These are phyloP conservation scores for Aplocera efformata DNA, from an alignment of 2,888 invertebrate genomes.

Conservation along the genomic window DNA sequence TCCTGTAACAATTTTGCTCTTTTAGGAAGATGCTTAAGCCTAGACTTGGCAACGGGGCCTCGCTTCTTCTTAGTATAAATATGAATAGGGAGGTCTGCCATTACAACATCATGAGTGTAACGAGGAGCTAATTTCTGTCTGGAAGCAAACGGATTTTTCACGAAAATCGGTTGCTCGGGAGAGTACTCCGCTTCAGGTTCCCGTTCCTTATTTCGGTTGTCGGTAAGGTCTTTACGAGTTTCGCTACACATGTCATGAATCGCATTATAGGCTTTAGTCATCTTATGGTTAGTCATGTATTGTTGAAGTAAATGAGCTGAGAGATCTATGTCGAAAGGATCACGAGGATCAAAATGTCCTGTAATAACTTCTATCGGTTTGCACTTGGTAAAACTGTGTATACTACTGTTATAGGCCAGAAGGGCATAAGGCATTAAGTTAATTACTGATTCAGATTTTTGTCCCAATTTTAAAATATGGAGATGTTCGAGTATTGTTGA, in stretches of 20 bases:
- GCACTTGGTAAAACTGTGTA: conserved; percentile 5
- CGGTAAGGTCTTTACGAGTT: not conserved
- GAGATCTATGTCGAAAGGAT: not conserved
- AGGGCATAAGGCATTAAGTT: conserved; percentile 10
- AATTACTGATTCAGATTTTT: conserved; percentile 1
- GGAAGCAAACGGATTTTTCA: too few relatives aligned
- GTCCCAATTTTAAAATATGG: conserved; percentile 3
- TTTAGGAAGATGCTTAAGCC: not conserved
- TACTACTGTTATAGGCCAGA: conserved; percentile 8
- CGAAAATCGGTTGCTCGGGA: too few relatives aligned
- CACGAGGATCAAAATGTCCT: not conserved
- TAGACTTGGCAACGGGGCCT: not conserved
- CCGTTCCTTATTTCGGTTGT: not conserved
- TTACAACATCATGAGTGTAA: too few relatives aligned
- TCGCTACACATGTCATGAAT: not conserved
- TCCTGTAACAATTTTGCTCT: not conserved
- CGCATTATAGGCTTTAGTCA: not conserved
- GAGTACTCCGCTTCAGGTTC: not conserved
- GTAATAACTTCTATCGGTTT: not conserved
- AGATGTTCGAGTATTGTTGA: conserved; percentile 10
- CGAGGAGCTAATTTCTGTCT: too few relatives aligned
- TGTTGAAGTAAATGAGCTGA: too few relatives aligned
- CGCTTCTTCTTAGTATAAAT: too few relatives aligned
- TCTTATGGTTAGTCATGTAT: not conserved
- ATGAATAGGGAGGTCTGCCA: too few relatives aligned